Conservation (phyloP, 1,140 invertebrate species). For the Procambarus virginalis region DNA sequence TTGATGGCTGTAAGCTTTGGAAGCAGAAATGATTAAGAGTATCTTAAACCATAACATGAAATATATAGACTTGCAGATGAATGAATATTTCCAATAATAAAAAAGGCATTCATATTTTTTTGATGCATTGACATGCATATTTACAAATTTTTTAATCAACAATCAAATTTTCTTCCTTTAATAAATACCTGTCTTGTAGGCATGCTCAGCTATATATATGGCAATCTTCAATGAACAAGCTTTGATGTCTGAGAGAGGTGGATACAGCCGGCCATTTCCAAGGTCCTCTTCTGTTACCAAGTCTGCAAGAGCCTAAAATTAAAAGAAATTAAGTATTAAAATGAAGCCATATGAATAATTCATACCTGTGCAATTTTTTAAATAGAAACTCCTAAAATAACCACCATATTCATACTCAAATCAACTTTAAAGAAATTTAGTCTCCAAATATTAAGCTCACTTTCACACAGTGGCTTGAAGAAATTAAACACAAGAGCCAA, state of each 20-base stretch:
- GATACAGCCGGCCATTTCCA: conserved; percentile 92
- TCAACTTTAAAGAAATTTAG: no score
- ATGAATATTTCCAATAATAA: no score
- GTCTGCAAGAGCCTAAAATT: conserved; percentile 66
- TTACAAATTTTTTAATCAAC: background rate
- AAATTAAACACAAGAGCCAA: no score
- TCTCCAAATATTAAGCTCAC: no score
- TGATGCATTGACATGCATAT: background rate
- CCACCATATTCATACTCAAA: no score
- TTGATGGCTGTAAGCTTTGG: background rate
- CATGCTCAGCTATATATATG: conserved; percentile 86
- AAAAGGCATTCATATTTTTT: background rate
- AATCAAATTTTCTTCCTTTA: background rate
- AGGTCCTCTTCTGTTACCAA: conserved; percentile 83
- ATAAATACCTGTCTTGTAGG: conserved; percentile 85
- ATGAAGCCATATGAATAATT: background rate
- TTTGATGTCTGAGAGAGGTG: conserved; percentile 90
- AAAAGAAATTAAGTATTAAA: background rate
- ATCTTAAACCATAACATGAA: background rate
- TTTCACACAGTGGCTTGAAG: no score
- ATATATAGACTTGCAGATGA: no score
- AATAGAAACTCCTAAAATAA: no score
- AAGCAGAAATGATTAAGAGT: background rate
- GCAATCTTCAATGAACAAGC: conserved; percentile 93
- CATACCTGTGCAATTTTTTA: background rate